Percentiles rank a stretch among this genome's conserved stretches.
phyloP scores from a whole-genome alignment of 2,113 vertebrate genomes.

The Felis chaus region DNA sequence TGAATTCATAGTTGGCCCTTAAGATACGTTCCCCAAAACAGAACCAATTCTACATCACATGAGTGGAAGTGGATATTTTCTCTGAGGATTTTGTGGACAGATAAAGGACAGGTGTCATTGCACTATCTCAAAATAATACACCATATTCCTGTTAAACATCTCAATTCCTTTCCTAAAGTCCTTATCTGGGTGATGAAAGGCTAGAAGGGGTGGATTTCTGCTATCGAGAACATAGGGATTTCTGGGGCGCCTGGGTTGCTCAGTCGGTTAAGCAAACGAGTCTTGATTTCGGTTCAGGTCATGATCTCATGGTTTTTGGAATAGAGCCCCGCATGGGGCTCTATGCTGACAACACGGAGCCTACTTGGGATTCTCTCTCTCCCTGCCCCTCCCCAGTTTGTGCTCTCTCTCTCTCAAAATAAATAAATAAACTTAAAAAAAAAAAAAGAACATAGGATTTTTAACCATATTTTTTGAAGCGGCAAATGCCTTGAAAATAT shows the following conservation, averaged over 20 bases:
- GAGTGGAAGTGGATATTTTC: conserved; percentile 11
- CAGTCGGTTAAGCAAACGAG: too few relatives aligned
- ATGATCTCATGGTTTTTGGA: too few relatives aligned
- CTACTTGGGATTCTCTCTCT: too few relatives aligned
- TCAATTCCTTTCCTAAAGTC: not conserved
- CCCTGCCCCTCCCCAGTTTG: too few relatives aligned
- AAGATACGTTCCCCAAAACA: not conserved
- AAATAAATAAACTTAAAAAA: too few relatives aligned
- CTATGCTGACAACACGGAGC: too few relatives aligned
- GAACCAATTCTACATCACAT: not conserved
- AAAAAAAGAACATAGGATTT: not conserved
- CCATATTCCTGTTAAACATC: not conserved
- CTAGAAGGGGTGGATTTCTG: not conserved
- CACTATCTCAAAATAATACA: not conserved
- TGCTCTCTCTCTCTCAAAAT: too few relatives aligned
- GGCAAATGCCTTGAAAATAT: conserved; percentile 26
- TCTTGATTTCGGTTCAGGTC: too few relatives aligned
- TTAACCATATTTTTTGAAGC: conserved; percentile 4
- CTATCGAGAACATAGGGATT: not conserved
- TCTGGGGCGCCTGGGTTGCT: not conserved
- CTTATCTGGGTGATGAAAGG: not conserved
- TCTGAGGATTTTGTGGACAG: not conserved
- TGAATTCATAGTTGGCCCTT: not conserved
- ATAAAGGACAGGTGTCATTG: not conserved
- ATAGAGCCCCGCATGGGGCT: too few relatives aligned